Base-by-base conservation (phyloP, 2,797 vertebrate genomes). In the Atherinosoma microstoma region DNA sequence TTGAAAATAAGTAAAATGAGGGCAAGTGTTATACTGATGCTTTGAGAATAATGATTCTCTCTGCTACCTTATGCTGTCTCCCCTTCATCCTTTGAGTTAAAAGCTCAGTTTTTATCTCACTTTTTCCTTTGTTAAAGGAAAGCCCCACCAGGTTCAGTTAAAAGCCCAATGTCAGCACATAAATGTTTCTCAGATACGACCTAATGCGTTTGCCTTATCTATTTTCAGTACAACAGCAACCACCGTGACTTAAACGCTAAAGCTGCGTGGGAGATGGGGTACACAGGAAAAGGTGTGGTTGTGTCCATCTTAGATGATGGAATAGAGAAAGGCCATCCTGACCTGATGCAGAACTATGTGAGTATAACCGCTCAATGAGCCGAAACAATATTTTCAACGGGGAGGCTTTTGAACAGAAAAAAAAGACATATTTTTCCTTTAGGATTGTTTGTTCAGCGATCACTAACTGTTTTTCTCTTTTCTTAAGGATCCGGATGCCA, bases 281-380 rank as follows among this genome's bases (percentile, higher is more conserved):
- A 94, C 93, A 99, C 98, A 0, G 98, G 98, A 51, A 95, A 92
- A 61, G 97, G 97, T 22, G 96, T 99, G 0, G 98, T 99, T 53
- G 96, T 99, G 78, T 98, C 98, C 83, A 99, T 99, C 89, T 91
- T 99, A 91, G 98, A 99, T 29, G 98, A 99, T 0, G 98, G 98
- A 64, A 99, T 99, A 2, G 98, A 99, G 92, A 99, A 98, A 94
- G 97, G 97, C 92, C 98, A 99, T 84, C 97, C 97, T 0, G 98
- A 99, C 84, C 91, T 99, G 72, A 92, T 77, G 57, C 82, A 92
- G 74, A 94, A 94, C 85, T 94, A 94, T 0, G 93, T 93, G 77
- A 94, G 93, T 93, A 75, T 15, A 16, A 59, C 54, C 67, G 16
- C 30, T 15, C 12, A 51, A 58, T 65, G 4, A 64, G 3, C 47